Conservation (phyloP, 2,113 vertebrate genomes). For the Halcyon senegalensis region DNA sequence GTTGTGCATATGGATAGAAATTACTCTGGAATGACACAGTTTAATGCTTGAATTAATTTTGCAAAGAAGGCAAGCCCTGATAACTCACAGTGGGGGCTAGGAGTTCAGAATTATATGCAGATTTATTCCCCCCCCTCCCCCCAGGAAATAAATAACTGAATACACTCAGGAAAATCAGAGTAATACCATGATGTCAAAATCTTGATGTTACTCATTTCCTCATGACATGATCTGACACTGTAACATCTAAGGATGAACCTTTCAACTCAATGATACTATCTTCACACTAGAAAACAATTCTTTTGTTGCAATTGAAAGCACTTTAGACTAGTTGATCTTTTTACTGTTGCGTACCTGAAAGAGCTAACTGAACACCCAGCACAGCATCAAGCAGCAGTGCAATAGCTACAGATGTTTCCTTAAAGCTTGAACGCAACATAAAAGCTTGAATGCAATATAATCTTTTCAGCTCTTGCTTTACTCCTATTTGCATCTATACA, state of each 20-base stretch:
- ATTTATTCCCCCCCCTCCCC: neutral
- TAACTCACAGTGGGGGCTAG: neutral
- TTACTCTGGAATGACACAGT: neutral
- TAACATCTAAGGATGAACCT: neutral
- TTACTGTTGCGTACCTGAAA: neutral
- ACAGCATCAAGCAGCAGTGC: neutral
- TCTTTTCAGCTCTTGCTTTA: neutral
- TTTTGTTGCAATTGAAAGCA: neutral
- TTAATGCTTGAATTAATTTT: neutral
- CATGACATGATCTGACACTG: neutral
- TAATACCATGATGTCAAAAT: neutral
- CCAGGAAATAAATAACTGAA: neutral
- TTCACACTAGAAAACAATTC: neutral
- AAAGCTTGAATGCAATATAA: neutral
- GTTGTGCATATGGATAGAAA: neutral
- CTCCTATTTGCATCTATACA: neutral
- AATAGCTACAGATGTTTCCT: neutral
- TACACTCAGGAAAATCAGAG: neutral
- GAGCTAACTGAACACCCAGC: neutral
- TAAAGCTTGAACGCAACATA: neutral
- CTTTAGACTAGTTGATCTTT: neutral
- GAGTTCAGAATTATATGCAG: neutral
- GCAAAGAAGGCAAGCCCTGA: neutral
- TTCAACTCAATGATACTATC: neutral
- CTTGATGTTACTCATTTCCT: neutral